Base-by-base conservation (phyloP, 2,888 invertebrate genomes). In the Cybosia mesomella region DNA sequence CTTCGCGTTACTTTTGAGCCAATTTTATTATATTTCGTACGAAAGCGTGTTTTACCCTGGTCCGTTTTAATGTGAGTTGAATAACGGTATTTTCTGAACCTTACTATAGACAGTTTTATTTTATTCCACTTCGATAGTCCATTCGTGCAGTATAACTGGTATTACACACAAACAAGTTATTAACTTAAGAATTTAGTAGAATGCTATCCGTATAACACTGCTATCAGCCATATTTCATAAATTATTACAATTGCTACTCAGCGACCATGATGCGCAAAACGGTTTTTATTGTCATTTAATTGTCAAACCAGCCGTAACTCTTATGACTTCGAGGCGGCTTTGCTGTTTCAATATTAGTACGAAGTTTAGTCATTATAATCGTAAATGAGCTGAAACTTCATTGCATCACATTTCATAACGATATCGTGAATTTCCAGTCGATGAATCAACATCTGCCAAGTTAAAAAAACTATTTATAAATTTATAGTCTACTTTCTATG, bases 21-120 rank as follows among this genome's bases (percentile, higher is more conserved):
- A 65, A 63, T 63, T 70, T 65, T 68, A 58, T 58, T 70, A 64
- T 49, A 61, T 49, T 62, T 62, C 49, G 32, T 67, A 69, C 54
- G 32, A 65, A 67, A 73, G 58, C 72, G 59, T 70, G 70, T 75
- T 73, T 66, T 60, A 70, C 70, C 54, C 32, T 60, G 59, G 59
- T 70, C 70, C 67, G 74, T 74, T 79, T 74, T 79, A 76, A 79
- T 81, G 81, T 76, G 71, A 58, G 58, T 68, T 65, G 71, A 57
- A 71, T 81, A 79, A 79, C 79, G 81, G 81, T 76, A 70, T 72
- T 67, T 70, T 68, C 64, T 67, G 66, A 73, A 68, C 64, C 76
- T 73, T 71, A 70, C 72, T 70, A 68, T 71, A 71, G 71, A 69
- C 79, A 76, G 68, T 66, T 55, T 71, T 43, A 58, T 75, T 66